Conservation (phyloP, 2,888 invertebrate species). For the Oscheius sp. region DNA sequence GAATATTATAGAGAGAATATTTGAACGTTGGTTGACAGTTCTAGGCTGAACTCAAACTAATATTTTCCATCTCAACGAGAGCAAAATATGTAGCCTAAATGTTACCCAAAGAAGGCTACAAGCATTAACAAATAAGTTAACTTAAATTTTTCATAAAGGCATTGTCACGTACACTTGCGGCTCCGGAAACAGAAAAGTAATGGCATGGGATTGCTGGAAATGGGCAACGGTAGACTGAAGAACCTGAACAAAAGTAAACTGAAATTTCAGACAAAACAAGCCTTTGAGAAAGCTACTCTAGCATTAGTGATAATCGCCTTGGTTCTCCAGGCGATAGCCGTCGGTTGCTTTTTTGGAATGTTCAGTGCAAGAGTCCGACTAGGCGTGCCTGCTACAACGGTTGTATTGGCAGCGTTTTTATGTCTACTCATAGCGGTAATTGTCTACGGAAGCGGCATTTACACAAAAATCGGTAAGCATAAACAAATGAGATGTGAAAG, state of each 20-base stretch:
- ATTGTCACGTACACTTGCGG: slow-evolving; percentile 59
- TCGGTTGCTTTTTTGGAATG: slow-evolving; percentile 36
- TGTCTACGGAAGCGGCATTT: slow-evolving; percentile 48
- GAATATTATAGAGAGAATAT: no score
- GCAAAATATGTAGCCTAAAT: no score
- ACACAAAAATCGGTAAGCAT: slow-evolving; percentile 39
- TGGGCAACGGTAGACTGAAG: slow-evolving; percentile 47
- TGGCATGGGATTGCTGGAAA: slow-evolving; percentile 49
- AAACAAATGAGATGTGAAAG: background rate
- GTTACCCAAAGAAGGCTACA: no score
- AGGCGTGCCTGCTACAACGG: slow-evolving; percentile 38
- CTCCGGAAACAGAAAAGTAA: slow-evolving; percentile 39
- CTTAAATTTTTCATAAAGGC: no score
- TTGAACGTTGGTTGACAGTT: no score
- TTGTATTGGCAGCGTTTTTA: slow-evolving; percentile 38
- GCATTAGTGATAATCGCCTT: slow-evolving; percentile 54
- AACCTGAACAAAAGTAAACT: background rate
- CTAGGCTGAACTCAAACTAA: no score
- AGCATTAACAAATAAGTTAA: no score
- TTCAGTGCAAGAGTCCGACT: slow-evolving; percentile 36
- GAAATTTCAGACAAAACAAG: slow-evolving; percentile 31
- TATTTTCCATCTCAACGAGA: no score
- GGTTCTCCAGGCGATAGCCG: slow-evolving; percentile 37
- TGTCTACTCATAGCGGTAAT: slow-evolving; percentile 45
- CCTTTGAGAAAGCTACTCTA: slow-evolving; percentile 50